Evolutionary conservation across 2,113 vertebrate genomes (phyloP).

Genomic region (Ammodytes dubius): DNA sequence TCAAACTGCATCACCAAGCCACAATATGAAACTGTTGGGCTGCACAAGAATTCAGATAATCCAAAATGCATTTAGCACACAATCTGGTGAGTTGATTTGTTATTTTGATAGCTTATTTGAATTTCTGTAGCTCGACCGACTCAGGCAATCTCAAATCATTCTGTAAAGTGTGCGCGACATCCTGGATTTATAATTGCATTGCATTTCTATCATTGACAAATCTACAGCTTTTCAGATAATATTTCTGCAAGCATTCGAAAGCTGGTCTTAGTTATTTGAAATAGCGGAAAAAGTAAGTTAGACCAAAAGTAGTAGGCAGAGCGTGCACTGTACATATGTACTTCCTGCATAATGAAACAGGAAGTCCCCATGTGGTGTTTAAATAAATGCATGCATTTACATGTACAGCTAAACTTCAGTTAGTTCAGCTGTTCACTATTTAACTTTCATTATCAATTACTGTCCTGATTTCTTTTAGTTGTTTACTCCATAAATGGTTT

Average conservation of each 20-base stretch:
- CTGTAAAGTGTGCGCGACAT: not conserved
- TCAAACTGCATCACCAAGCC: not conserved
- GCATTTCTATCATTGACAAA: not conserved
- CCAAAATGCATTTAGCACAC: not conserved
- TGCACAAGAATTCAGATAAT: not conserved
- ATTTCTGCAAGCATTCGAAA: not conserved
- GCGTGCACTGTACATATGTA: not conserved
- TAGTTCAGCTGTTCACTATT: too few relatives aligned
- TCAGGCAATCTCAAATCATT: not conserved
- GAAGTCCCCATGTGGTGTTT: not conserved
- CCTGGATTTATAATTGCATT: not conserved
- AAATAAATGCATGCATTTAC: not conserved
- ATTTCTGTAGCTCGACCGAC: not conserved
- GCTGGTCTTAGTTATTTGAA: not conserved
- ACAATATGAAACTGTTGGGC: not conserved
- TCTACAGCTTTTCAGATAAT: not conserved
- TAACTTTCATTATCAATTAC: not conserved
- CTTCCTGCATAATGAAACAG: not conserved
- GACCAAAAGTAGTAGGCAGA: not conserved
- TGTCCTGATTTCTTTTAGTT: not conserved
- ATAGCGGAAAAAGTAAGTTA: not conserved
- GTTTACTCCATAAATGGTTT: not conserved
- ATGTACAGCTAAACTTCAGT: not conserved
- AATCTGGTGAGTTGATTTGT: not conserved
- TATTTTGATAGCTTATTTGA: not conserved